Percentiles rank a stretch among this genome's conserved stretches.
Evolutionary conservation across 2,888 invertebrate genomes (phyloP).

Genomic region (Hymenopus coronatus): DNA sequence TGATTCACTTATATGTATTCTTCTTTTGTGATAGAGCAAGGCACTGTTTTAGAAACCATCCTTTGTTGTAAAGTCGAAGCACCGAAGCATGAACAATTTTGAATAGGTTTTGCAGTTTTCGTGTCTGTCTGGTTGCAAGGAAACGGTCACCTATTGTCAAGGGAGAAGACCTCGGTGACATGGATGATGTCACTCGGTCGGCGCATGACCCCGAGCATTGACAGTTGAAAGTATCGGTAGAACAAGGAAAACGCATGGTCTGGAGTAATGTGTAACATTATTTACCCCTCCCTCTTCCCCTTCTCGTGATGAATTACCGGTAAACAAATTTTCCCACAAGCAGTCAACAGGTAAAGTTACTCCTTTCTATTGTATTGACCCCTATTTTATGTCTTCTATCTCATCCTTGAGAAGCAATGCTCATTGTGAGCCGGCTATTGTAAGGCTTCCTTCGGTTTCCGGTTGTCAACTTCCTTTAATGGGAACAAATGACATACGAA

Average conservation of each 20-base stretch:
- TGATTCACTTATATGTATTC: too few relatives aligned
- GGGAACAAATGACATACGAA: slow-evolving; percentile 31
- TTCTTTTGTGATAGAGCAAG: too few relatives aligned
- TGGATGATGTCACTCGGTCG: background rate
- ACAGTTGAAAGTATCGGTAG: background rate
- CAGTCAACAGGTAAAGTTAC: slow-evolving; percentile 5
- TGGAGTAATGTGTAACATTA: slow-evolving; percentile 9
- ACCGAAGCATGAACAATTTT: background rate
- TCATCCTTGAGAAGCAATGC: slow-evolving; percentile 1
- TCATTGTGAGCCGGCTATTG: slow-evolving; percentile 10
- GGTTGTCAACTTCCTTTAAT: slow-evolving; percentile 31
- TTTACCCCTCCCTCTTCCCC: background rate
- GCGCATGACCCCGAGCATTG: background rate
- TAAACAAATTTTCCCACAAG: slow-evolving; percentile 15
- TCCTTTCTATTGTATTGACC: slow-evolving; percentile 17
- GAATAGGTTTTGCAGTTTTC: background rate
- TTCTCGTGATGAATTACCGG: slow-evolving; percentile 10
- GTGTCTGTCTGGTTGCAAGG: background rate
- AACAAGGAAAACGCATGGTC: background rate
- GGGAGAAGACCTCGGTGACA: background rate
- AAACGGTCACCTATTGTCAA: background rate
- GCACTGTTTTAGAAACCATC: background rate
- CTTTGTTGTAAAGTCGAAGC: background rate
- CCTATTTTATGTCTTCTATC: slow-evolving; percentile 3
- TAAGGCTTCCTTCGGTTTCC: slow-evolving; percentile 18